phyloP scores from a whole-genome alignment of 2,797 vertebrate genomes.

The Paratrypauchen microcephalus region DNA sequence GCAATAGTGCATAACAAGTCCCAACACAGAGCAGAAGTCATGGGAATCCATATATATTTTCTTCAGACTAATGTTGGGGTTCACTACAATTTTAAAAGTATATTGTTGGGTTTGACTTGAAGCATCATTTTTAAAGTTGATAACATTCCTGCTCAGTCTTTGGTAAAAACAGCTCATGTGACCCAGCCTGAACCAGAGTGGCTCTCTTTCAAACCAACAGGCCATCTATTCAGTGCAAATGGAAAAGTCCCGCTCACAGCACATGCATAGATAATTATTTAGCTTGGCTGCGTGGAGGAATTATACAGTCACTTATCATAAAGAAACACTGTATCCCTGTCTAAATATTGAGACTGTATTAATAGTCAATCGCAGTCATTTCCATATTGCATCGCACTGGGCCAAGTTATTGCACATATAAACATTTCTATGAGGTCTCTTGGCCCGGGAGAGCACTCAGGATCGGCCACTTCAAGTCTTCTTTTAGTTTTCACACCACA shows the following conservation, averaged over 20 bases:
- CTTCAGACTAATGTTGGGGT: too few relatives aligned
- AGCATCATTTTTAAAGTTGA: neutral
- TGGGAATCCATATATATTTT: too few relatives aligned
- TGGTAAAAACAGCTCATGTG: conserved; percentile 1
- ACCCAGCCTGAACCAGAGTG: conserved; percentile 12
- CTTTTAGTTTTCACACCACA: conserved; percentile 32
- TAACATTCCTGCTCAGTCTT: neutral
- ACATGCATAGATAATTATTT: conserved; percentile 39
- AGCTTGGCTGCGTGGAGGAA: conserved; percentile 41
- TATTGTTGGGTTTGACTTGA: neutral
- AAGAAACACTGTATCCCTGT: conserved; percentile 44
- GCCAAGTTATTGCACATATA: conserved; percentile 23
- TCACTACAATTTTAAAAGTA: neutral
- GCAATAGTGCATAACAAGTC: too few relatives aligned
- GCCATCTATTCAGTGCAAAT: conserved; percentile 25
- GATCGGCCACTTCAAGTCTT: conserved; percentile 39
- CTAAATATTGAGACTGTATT: conserved; percentile 64
- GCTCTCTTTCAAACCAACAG: conserved; percentile 20
- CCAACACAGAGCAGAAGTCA: too few relatives aligned
- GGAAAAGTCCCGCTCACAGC: conserved; percentile 21
- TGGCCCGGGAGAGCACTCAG: conserved; percentile 31
- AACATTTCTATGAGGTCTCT: conserved; percentile 38
- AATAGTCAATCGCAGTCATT: conserved; percentile 60
- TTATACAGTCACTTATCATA: conserved; percentile 41
- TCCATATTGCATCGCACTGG: conserved; percentile 48